phyloP scores from a whole-genome alignment of 1,140 invertebrate genomes.

The Platyura marginata region DNA sequence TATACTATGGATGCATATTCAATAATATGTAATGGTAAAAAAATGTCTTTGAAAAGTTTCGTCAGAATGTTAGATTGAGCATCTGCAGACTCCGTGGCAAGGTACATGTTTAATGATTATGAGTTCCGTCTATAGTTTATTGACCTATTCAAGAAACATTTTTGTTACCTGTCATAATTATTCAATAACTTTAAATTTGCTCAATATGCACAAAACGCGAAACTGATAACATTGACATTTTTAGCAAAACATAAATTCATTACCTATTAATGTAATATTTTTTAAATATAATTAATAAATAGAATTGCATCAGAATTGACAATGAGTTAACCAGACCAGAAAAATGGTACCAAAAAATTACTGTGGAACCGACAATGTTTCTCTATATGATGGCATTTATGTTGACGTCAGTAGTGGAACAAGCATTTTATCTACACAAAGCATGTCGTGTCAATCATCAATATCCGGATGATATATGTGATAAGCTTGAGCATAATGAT shows the following conservation, averaged over 20 bases:
- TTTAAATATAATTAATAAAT: not conserved
- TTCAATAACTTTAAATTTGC: not conserved
- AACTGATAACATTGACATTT: not conserved
- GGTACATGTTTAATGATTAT: not conserved
- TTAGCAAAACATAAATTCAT: not conserved
- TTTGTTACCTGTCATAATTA: not conserved
- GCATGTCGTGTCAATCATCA: slow-evolving; percentile 49
- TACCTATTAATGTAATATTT: not conserved
- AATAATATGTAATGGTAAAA: not conserved
- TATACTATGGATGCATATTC: not conserved
- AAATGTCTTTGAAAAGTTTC: not conserved
- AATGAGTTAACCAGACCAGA: not conserved
- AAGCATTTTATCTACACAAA: slow-evolving; percentile 52
- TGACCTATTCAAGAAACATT: no score
- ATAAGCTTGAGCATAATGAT: slow-evolving; percentile 30
- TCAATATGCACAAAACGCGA: not conserved
- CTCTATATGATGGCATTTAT: slow-evolving; percentile 65
- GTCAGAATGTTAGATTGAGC: not conserved
- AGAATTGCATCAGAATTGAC: not conserved
- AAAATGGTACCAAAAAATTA: slow-evolving; percentile 27
- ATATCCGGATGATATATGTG: slow-evolving; percentile 40
- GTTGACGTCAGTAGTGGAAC: slow-evolving; percentile 57
- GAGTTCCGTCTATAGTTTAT: not conserved
- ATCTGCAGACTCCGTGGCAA: not conserved
- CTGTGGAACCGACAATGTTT: slow-evolving; percentile 59